These are phyloP conservation scores for Tricholaema leucomelas DNA, from an alignment of 2,113 vertebrate species.

Conservation along the genomic window DNA sequence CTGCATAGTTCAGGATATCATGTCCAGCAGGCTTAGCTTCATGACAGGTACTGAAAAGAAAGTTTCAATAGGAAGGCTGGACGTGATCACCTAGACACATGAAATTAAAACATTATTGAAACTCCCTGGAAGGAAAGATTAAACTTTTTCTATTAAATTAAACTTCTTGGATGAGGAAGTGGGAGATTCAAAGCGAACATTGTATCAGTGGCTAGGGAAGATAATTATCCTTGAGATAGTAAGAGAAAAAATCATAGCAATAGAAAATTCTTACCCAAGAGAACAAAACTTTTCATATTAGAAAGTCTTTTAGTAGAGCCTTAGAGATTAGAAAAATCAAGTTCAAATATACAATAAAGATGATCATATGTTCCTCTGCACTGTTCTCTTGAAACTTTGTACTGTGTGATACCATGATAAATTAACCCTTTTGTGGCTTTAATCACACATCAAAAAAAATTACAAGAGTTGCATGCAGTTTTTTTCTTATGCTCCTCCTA, in stretches of 20 bases:
- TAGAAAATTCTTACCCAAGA: constrained; percentile 17
- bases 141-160: constrained; percentile 16
- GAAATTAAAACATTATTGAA: constrained; percentile 21
- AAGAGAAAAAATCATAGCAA: constrained; percentile 13
- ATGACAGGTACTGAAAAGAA: not conserved
- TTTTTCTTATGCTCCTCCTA: not conserved
- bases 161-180: not conserved
- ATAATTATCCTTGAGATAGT: constrained; percentile 18
- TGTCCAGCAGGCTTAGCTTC: not conserved
- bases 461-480: not conserved
- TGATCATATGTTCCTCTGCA: not conserved
- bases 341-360: not conserved
- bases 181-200: not conserved
- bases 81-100: not conserved
- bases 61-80: not conserved
- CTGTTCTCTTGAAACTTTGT: not conserved
- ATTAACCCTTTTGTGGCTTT: not conserved
- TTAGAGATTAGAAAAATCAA: not conserved
- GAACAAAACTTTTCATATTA: constrained; percentile 11
- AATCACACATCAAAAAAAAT: not conserved
- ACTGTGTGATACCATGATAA: not conserved
- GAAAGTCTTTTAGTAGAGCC: not conserved
- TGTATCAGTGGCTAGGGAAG: not conserved
- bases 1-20: not conserved
- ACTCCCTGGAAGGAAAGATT: not conserved